Percentiles rank a stretch among this genome's conserved stretches.
phyloP scores from a whole-genome alignment of 2,113 vertebrate species.

The Conger conger region DNA sequence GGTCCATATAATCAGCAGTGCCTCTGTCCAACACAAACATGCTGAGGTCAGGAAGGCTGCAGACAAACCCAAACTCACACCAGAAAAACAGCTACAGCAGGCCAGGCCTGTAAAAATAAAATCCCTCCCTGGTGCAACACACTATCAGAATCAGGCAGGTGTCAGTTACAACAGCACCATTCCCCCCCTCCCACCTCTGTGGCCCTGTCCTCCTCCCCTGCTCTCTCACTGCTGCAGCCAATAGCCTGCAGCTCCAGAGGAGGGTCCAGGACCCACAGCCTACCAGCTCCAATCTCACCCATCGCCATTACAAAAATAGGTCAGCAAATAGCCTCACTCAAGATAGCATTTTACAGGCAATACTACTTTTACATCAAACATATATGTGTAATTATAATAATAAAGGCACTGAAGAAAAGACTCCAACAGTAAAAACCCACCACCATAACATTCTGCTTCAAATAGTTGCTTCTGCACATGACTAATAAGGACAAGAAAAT shows the following conservation, averaged over 20 bases:
- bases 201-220: neutral
- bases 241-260: neutral
- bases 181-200: neutral
- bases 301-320: too few species aligned
- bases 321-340: too few species aligned
- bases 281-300: neutral
- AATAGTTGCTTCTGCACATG: neutral
- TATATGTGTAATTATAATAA: neutral
- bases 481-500: neutral
- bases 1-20: neutral
- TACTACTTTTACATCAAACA: too few species aligned
- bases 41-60: neutral
- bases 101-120: slow-evolving; percentile 10
- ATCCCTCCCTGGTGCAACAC: neutral
- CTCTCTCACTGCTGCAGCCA: neutral
- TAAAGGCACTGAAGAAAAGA: neutral
- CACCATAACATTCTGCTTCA: neutral
- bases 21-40: slow-evolving; percentile 6
- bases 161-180: neutral
- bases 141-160: neutral
- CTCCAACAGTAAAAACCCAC: neutral
- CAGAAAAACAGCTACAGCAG: neutral
- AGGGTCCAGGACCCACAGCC: neutral
- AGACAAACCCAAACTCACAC: slow-evolving; percentile 1
- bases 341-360: too few species aligned